These are phyloP conservation scores for Danio albolineatus DNA, from an alignment of 2,797 vertebrate species.

Conservation along the genomic window DNA sequence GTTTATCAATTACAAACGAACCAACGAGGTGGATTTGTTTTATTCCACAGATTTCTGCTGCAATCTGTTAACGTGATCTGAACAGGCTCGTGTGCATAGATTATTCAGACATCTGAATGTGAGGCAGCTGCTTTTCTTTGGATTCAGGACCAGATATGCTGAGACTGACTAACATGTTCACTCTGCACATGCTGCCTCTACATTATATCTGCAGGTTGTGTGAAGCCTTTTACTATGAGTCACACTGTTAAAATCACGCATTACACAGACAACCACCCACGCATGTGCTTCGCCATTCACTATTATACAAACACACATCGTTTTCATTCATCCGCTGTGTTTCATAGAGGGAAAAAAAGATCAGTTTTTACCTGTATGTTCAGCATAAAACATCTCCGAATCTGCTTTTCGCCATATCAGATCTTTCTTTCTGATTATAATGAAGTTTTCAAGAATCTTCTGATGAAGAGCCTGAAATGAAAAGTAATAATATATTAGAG, in stretches of 20 bases:
- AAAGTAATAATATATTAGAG: not conserved
- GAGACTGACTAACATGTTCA: conserved; percentile 28
- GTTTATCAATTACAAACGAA: not conserved
- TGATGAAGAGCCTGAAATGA: conserved; percentile 87
- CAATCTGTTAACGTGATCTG: conserved; percentile 28
- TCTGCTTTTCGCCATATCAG: conserved; percentile 83
- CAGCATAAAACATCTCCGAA: conserved; percentile 88
- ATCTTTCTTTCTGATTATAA: conserved; percentile 85
- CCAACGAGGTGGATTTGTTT: conserved; percentile 8
- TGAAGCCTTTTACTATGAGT: conserved; percentile 30
- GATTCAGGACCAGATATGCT: conserved; percentile 27
- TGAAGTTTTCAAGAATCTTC: conserved; percentile 85
- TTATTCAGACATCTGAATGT: conserved; percentile 10
- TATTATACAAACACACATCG: conserved; percentile 20
- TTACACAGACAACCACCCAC: conserved; percentile 30
- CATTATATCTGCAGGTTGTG: conserved; percentile 36
- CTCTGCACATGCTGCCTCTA: not conserved
- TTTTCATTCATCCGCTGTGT: conserved; percentile 14
- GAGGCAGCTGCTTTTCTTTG: conserved; percentile 21
- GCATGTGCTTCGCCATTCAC: conserved; percentile 18
- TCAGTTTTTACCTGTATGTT: conserved; percentile 84
- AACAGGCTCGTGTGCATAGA: not conserved
- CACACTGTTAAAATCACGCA: conserved; percentile 33
- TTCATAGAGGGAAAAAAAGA: not conserved
- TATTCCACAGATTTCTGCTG: not conserved